A percentile compares a stretch with the other conserved stretches of the same genome.
phyloP scores from a whole-genome alignment of 2,797 vertebrate species.

The Catamblyrhynchus diadema region DNA sequence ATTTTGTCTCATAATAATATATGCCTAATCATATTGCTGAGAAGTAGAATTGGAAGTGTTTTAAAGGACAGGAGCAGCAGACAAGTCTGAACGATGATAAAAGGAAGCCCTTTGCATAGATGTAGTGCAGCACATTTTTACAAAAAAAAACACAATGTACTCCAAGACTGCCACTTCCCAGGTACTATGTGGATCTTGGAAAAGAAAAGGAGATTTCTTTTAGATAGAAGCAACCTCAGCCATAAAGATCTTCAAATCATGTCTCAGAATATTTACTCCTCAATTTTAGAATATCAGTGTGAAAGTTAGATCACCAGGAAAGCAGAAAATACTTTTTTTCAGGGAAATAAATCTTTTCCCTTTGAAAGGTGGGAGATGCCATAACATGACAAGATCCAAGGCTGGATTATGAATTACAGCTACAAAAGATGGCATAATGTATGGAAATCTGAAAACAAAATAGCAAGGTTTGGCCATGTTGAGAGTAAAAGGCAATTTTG shows the following conservation, averaged over 20 bases:
- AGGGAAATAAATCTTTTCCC: background rate
- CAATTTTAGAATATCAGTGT: background rate
- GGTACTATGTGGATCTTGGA: background rate
- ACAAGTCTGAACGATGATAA: background rate
- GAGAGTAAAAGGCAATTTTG: background rate
- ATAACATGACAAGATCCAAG: background rate
- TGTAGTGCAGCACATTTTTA: background rate
- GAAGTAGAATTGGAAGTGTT: background rate
- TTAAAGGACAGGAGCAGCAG: background rate
- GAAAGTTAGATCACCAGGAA: background rate
- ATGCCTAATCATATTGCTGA: background rate
- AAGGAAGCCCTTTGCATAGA: background rate
- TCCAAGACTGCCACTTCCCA: background rate
- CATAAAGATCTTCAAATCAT: background rate
- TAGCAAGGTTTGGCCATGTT: background rate
- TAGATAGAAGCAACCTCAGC: background rate
- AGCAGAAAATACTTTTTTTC: background rate
- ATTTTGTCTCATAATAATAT: constrained; percentile 1
- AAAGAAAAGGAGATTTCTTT: background rate
- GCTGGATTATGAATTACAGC: background rate
- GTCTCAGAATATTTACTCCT: background rate
- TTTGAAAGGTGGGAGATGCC: background rate
- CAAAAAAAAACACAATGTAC: background rate
- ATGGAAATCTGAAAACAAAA: background rate
- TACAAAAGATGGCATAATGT: background rate